Conservation (phyloP, 2,797 vertebrate species). For the Carapus acus region DNA sequence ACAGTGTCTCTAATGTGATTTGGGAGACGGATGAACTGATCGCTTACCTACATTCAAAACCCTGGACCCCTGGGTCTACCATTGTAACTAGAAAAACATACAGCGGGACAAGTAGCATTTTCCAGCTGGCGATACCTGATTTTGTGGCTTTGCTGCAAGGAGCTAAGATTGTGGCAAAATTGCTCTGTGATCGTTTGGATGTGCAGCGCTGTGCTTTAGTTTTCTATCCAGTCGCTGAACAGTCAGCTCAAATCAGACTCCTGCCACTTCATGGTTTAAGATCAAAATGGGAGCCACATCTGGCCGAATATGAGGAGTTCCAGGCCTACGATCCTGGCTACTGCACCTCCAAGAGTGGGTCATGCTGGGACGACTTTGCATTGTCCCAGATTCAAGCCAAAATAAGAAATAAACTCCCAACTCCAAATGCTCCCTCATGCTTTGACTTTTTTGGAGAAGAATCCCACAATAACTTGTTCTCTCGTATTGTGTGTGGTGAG, state of each 20-base stretch:
- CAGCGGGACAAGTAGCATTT: conserved; percentile 68
- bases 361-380: conserved; percentile 57
- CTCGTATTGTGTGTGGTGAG: conserved; percentile 72
- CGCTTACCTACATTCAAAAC: conserved; percentile 68
- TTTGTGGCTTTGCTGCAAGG: conserved; percentile 64
- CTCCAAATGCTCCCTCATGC: conserved; percentile 64
- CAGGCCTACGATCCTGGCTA: conserved; percentile 62
- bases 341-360: conserved; percentile 73
- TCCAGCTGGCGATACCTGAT: conserved; percentile 62
- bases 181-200: conserved; percentile 63
- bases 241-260: conserved; percentile 63
- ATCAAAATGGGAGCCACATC: conserved; percentile 63
- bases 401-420: conserved; percentile 65
- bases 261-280: conserved; percentile 72
- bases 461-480: conserved; percentile 62
- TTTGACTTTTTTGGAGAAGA: conserved; percentile 67
- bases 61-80: conserved; percentile 73
- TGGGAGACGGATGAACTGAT: conserved; percentile 75
- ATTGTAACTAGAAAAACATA: conserved; percentile 66
- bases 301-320: conserved; percentile 66
- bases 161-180: conserved; percentile 61
- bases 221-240: conserved; percentile 52
- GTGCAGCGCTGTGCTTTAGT: conserved; percentile 73
- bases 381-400: conserved; percentile 61
- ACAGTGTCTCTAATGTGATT: conserved; percentile 61